phyloP scores from a whole-genome alignment of 2,888 invertebrate species.

The Euproctis similis region DNA sequence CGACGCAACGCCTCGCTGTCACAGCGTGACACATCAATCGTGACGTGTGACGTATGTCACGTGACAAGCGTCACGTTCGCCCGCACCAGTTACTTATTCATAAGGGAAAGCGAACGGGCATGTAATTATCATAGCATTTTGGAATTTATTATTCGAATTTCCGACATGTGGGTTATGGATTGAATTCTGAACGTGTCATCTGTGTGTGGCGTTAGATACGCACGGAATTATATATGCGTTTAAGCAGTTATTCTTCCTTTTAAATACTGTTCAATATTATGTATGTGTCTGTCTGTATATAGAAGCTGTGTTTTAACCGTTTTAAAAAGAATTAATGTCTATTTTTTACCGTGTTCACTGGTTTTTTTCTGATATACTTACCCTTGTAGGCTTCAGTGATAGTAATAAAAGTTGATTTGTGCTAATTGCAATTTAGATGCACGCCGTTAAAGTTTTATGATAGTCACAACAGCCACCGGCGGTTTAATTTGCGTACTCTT shows the following conservation, averaged over 20 bases:
- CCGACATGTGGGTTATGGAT: constrained; percentile 11
- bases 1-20: constrained; percentile 26
- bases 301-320: background rate
- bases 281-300: background rate
- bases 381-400: background rate
- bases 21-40: constrained; percentile 29
- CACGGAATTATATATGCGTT: background rate
- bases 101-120: constrained; percentile 27
- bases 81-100: constrained; percentile 38
- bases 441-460: background rate
- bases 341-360: no score
- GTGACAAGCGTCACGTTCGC: constrained; percentile 25
- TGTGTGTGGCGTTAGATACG: constrained; percentile 9
- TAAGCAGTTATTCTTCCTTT: background rate
- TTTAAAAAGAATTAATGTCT: background rate
- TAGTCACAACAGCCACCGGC: no score
- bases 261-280: background rate
- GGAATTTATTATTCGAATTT: constrained; percentile 27
- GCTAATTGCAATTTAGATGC: background rate
- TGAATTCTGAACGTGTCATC: constrained; percentile 9
- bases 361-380: background rate
- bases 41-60: constrained; percentile 22
- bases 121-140: constrained; percentile 32
- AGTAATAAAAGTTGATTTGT: background rate
- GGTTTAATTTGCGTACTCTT: no score